phyloP scores from a whole-genome alignment of 1,140 invertebrate species.

The Drosophila rhopaloa region DNA sequence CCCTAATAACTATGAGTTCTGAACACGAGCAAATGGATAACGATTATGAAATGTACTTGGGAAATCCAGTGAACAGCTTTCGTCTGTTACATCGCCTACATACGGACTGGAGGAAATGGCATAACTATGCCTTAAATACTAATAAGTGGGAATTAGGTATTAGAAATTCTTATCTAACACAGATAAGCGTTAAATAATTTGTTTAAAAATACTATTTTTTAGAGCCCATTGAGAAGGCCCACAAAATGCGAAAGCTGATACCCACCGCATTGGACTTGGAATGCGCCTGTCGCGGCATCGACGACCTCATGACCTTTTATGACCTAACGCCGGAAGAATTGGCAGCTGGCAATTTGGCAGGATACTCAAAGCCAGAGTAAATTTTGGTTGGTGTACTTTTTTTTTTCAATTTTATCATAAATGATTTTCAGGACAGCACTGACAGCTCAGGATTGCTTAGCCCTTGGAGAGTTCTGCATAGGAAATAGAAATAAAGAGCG shows the following conservation, averaged over 20 bases:
- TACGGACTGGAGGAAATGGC: slow-evolving; percentile 30
- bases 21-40: background rate
- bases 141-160: slow-evolving; percentile 4
- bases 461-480: slow-evolving; percentile 21
- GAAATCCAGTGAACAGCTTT: slow-evolving; percentile 42
- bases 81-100: slow-evolving; percentile 28
- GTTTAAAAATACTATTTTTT: background rate
- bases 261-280: slow-evolving; percentile 28
- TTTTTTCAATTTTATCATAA: background rate
- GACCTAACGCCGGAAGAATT: slow-evolving; percentile 19
- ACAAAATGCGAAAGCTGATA: slow-evolving; percentile 9
- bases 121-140: background rate
- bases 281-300: slow-evolving; percentile 22
- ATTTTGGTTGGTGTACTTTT: background rate
- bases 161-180: too few relatives aligned
- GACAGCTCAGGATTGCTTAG: slow-evolving; percentile 23
- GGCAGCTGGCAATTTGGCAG: slow-evolving; percentile 20
- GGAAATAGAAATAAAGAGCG: background rate
- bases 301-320: slow-evolving; percentile 17
- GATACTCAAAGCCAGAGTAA: slow-evolving; percentile 7
- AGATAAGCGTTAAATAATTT: background rate
- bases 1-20: background rate
- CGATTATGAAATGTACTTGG: slow-evolving; percentile 27
- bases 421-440: slow-evolving; percentile 17
- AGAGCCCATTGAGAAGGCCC: slow-evolving; percentile 22